Evolutionary conservation across 92 coral and sea anemone genomes (phyloP), one percentile per base, ranked within the genome.

Genomic region (Phymanthus crucifer): DNA sequence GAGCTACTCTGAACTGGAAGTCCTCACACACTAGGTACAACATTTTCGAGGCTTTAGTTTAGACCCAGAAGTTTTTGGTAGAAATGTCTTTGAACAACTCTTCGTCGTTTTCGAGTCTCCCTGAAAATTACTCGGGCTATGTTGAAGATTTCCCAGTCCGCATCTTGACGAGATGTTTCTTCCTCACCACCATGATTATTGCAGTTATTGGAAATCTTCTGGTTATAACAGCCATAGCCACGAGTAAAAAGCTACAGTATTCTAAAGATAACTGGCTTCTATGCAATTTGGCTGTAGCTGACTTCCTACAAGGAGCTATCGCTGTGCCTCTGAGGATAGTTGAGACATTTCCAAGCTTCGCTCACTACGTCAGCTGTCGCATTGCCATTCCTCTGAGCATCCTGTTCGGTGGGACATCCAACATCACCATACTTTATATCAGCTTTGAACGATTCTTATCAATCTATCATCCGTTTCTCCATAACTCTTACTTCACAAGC

Each of bases 271-370:
- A 87, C 83, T 71, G 81, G 67, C 87, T 90, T 27, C 72, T 90
- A 17, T 88, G 85, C 24, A 90, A 84, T 37, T 70, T 90, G 26
- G 94, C 91, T 0, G 86, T 90, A 52, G 91, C 94, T 0, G 94
- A 90, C 58, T 81, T 87, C 46, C 83, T 87, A 50, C 94, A 87
- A 45, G 94, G 94, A 40, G 87, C 91, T 12, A 40, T 87, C 9
- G 68, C 91, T 6, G 76, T 90, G 10, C 94, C 91, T 33, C 27
- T 87, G 82, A 82, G 91, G 40, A 73, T 90, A 32, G 57, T 80
- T 17, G 91, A 90, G 52, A 83, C 82, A 3, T 73, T 80, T 75
- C 80, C 72, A 14, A 1, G 71, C 21, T 36, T 32, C 5, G 24
- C 74, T 43, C 34, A 79, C 75, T 74, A 74, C 10, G 4, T 61